Percentiles rank a stretch among this genome's conserved stretches.
Conservation (phyloP, 1,140 invertebrate genomes). For the Pogonomyrmex californicus region DNA sequence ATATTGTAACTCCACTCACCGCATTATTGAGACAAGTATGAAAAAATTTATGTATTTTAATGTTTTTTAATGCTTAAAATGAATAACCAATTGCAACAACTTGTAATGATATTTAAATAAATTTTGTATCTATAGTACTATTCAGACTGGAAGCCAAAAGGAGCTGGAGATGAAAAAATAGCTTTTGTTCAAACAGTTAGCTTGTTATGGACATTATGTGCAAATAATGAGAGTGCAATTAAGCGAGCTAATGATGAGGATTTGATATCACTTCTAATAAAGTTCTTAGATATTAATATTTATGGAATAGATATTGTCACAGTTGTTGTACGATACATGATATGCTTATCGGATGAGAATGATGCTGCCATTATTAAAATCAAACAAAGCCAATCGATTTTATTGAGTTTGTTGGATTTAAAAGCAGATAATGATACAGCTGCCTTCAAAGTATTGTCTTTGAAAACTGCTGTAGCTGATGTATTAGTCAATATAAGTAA, state of each 20-base stretch:
- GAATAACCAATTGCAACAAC: constrained; percentile 1
- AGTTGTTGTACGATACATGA: constrained; percentile 89
- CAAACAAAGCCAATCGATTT: constrained; percentile 83
- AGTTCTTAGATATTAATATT: constrained; percentile 88
- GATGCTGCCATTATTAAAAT: constrained; percentile 86
- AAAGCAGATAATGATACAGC: constrained; percentile 79
- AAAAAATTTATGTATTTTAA: neutral
- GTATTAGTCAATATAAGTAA: constrained; percentile 87
- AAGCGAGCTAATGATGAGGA: constrained; percentile 90
- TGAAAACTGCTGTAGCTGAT: constrained; percentile 88
- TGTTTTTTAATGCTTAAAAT: neutral
- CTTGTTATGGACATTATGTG: constrained; percentile 91
- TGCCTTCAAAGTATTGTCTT: constrained; percentile 84
- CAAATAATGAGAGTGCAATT: constrained; percentile 89
- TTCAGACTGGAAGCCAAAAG: constrained; percentile 77
- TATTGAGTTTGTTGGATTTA: constrained; percentile 85
- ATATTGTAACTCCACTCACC: constrained; percentile 90
- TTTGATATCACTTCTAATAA: constrained; percentile 89
- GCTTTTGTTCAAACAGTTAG: constrained; percentile 90
- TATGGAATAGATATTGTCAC: constrained; percentile 89
- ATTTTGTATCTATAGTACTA: constrained; percentile 74
- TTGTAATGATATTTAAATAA: constrained; percentile 1
- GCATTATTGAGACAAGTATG: constrained; percentile 89
- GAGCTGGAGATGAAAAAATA: constrained; percentile 88
- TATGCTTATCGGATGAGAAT: constrained; percentile 91